phyloP scores from a whole-genome alignment of 2,113 vertebrate species.

The Rhegmatorhina hoffmannsi region DNA sequence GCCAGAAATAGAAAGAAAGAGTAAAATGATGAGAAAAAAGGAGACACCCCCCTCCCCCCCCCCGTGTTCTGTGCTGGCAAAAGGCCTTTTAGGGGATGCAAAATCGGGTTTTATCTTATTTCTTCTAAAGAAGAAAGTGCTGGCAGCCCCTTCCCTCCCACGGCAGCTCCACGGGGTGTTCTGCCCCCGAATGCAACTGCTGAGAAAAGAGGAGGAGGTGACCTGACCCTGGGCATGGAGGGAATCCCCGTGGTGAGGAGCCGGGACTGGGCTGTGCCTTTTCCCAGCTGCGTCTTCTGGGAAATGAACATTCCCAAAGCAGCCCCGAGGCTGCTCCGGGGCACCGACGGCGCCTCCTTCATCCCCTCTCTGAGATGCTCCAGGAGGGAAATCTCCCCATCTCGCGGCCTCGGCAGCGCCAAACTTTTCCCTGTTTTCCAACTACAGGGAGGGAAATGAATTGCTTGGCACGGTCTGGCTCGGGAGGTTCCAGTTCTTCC shows the following conservation, averaged over 20 bases:
- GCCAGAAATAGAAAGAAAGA: constrained; percentile 37
- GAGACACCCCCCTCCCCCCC: not conserved
- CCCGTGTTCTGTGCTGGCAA: not conserved
- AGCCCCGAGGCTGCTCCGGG: not conserved
- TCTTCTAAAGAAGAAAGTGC: not conserved
- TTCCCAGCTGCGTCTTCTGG: fast-evolving
- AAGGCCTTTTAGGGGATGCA: not conserved
- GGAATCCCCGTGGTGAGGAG: not conserved
- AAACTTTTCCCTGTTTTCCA: not conserved
- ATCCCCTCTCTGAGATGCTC: not conserved
- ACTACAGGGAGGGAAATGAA: fast-evolving
- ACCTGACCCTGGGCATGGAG: fast-evolving
- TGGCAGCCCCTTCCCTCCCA: not conserved
- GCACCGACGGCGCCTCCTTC: not conserved
- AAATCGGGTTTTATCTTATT: not conserved
- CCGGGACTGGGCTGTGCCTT: fast-evolving
- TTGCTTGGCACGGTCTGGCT: fast-evolving
- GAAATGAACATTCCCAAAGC: not conserved
- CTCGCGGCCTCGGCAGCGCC: fast-evolving
- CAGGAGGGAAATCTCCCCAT: not conserved
- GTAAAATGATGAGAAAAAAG: not conserved
- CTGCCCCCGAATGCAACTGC: not conserved
- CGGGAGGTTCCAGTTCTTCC: not conserved
- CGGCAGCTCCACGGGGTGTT: not conserved
- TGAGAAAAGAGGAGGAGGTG: not conserved